Conservation (phyloP, 2,797 vertebrate species). For the Lepilemur ruficaudatus region DNA sequence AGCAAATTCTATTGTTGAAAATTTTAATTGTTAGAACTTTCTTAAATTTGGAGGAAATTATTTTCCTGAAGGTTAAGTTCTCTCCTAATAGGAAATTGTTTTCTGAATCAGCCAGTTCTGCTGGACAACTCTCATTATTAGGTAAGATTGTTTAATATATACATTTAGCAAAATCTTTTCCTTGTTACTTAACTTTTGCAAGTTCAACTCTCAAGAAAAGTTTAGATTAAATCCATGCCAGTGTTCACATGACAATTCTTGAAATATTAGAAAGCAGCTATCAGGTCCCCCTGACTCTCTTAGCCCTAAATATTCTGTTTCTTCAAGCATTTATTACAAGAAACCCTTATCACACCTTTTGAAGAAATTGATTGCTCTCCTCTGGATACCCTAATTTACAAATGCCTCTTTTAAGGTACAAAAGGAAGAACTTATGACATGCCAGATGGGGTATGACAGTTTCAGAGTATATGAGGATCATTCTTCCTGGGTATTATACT, state of each 20-base stretch:
- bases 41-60: constrained; percentile 24
- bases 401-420: not conserved
- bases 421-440: not conserved
- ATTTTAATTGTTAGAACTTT: constrained; percentile 12
- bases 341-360: not conserved
- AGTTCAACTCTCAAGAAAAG: constrained; percentile 49
- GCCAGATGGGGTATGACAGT: not conserved
- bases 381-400: not conserved
- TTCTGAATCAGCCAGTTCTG: constrained; percentile 53
- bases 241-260: constrained; percentile 23
- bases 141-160: not conserved
- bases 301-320: not conserved
- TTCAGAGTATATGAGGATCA: not conserved
- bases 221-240: constrained; percentile 21
- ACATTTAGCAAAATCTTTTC: constrained; percentile 14
- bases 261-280: constrained; percentile 11
- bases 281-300: not conserved
- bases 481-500: not conserved
- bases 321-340: not conserved
- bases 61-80: constrained; percentile 19
- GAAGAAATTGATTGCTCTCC: not conserved
- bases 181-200: constrained; percentile 5
- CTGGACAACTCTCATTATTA: constrained; percentile 26
- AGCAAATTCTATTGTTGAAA: constrained; percentile 16
- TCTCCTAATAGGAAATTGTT: not conserved